Base-by-base conservation (phyloP, 2,113 vertebrate species). In the Nothobranchius kuhntae region DNA sequence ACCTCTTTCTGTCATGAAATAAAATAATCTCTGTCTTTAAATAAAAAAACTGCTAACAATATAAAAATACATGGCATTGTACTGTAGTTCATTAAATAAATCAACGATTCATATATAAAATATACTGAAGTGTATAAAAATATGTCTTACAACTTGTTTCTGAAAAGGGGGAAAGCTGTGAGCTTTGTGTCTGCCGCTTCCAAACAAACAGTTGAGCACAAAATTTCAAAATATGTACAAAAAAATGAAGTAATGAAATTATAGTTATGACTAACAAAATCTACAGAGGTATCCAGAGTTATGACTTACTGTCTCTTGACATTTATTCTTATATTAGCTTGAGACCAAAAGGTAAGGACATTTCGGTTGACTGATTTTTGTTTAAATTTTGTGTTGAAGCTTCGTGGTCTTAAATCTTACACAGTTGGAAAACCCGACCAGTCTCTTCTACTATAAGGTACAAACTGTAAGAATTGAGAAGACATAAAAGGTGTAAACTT, bases 91-190 rank as follows among this genome's bases (percentile, higher is more conserved):
- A 82, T 93, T 93, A 92, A 92, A 93, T 93, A 93, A 93, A 93
- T 82, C 89, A 89, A 89, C 85, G 90, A 89, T 93, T 91, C 86
- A 92, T 93, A 92, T 93, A 90, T 89, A 93, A 92, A 92, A 91
- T 91, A 91, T 93, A 93, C 91, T 90, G 89, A 92, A 83, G 89
- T 92, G 89, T 94, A 94, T 89, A 92, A 93, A 93, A 93, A 93
- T 93, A 93, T 91, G 90, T 88, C 88, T 89, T 85, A 88, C 85
- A 84, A 89, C 87, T 90, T 40, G 38, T 92, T 47, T 90, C 90
- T 89, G 79, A 86, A 92, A 92, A 91, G 85, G 83, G 85, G 86
- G 91, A 91, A 85, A 91, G 90, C 89, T 82, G 74, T 92, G 87
- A 89, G 87, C 85, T 86, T 89, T 89, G 89, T 84, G 81, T 87